Evolutionary conservation across 2,797 vertebrate species (phyloP), one percentile per base, ranked within the genome.

Genomic region (Sardinella longiceps): DNA sequence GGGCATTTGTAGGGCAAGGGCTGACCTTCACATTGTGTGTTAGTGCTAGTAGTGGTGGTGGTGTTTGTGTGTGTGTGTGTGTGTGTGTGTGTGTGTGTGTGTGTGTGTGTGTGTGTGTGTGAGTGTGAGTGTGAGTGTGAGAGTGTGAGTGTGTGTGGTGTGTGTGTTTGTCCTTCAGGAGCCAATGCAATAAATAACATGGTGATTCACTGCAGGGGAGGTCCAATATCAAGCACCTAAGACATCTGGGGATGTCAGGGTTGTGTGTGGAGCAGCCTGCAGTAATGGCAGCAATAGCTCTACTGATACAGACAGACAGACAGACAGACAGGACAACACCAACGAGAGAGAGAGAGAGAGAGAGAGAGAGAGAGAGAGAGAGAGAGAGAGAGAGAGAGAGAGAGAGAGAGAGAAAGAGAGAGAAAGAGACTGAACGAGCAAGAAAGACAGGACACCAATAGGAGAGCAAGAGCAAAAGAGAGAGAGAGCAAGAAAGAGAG

Each of bases 101-200:
- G n/a, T n/a, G n/a, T n/a, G n/a, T n/a, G n/a, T n/a, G n/a, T n/a
- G n/a, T n/a, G n/a, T n/a, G n/a, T n/a, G n/a, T n/a, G n/a, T n/a
- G n/a, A n/a, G n/a, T n/a, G n/a, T n/a, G n/a, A n/a, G n/a, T n/a
- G n/a, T n/a, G n/a, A n/a, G n/a, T n/a, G n/a, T n/a, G n/a, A n/a
- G n/a, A n/a, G n/a, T n/a, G n/a, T n/a, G n/a, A n/a, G n/a, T n/a
- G n/a, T n/a, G n/a, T n/a, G n/a, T n/a, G n/a, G n/a, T n/a, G n/a
- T n/a, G n/a, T n/a, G n/a, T n/a, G n/a, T n/a, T n/a, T 20, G 37
- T 77, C 70, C 70, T 77, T 77, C 70, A 77, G 37, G 70, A 43
- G 43, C 20, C 33, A 33, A 77, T 77, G 37, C 33, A 77, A 77
- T 77, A 77, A 77, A 77, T 77, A 77, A 77, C 70, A 77, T 43